A percentile compares a stretch with the other conserved stretches of the same genome.
phyloP scores from a whole-genome alignment of 2,113 vertebrate species.

The Ascaphus truei region DNA sequence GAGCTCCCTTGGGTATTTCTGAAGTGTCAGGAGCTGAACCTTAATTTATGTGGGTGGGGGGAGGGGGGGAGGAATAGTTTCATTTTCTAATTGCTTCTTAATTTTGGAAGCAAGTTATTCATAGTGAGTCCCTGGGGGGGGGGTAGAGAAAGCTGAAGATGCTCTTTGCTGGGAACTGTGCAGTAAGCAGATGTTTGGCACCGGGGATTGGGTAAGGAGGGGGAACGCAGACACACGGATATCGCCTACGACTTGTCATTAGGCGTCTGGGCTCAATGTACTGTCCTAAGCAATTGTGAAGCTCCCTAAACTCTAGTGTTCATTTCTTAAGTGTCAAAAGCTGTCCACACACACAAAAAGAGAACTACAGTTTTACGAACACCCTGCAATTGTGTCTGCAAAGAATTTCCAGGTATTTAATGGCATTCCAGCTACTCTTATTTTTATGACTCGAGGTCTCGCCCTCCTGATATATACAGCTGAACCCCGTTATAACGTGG shows the following conservation, averaged over 20 bases:
- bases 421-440: too few relatives aligned
- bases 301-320: slow-evolving; percentile 1
- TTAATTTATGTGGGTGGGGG: slow-evolving; percentile 32
- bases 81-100: slow-evolving; percentile 30
- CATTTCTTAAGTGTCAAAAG: too few relatives aligned
- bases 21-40: slow-evolving; percentile 12
- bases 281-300: background rate
- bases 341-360: too few relatives aligned
- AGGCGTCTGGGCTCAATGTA: background rate
- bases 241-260: background rate
- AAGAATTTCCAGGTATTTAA: too few relatives aligned
- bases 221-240: background rate
- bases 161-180: too few relatives aligned
- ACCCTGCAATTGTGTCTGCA: too few relatives aligned
- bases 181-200: slow-evolving; percentile 8
- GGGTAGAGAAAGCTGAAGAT: background rate
- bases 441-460: too few relatives aligned
- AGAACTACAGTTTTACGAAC: too few relatives aligned
- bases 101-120: slow-evolving; percentile 29
- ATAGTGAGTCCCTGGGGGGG: slow-evolving; percentile 10
- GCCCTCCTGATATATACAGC: too few relatives aligned
- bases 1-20: background rate
- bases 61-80: slow-evolving; percentile 10
- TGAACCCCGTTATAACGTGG: too few relatives aligned
- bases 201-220: background rate